phyloP scores from a whole-genome alignment of 1,140 invertebrate genomes.

The Laodelphax striatellus region DNA sequence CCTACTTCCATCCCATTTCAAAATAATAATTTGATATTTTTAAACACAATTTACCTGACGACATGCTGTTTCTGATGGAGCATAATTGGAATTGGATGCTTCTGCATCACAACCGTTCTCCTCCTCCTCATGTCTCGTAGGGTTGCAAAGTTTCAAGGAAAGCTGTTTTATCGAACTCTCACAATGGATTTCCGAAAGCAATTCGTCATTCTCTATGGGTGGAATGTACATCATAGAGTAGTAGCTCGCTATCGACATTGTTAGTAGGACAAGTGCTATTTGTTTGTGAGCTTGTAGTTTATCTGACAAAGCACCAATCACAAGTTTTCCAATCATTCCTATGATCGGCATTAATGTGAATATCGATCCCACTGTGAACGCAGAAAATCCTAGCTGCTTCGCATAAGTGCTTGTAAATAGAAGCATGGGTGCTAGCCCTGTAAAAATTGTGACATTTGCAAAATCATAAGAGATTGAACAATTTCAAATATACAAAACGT shows the following conservation, averaged over 20 bases:
- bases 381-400: slow-evolving; percentile 34
- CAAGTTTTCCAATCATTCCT: slow-evolving; percentile 30
- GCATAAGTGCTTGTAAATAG: slow-evolving; percentile 35
- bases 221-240: not conserved
- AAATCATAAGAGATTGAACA: no score
- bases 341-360: slow-evolving; percentile 32
- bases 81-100: no score
- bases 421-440: slow-evolving; percentile 33
- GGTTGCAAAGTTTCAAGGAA: no score
- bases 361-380: slow-evolving; percentile 29
- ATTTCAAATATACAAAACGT: no score
- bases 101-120: no score
- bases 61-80: no score
- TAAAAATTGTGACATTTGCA: slow-evolving; percentile 12
- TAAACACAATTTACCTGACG: no score
- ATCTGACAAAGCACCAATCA: slow-evolving; percentile 32
- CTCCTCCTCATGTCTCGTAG: no score
- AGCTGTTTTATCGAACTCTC: not conserved
- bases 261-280: slow-evolving; percentile 27
- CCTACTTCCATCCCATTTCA: no score
- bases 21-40: no score
- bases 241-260: not conserved
- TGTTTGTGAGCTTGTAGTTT: slow-evolving; percentile 30
- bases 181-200: not conserved
- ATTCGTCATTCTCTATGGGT: not conserved